These are phyloP conservation scores for Anastatus disparis DNA, from an alignment of 1,140 invertebrate genomes.

Conservation along the genomic window DNA sequence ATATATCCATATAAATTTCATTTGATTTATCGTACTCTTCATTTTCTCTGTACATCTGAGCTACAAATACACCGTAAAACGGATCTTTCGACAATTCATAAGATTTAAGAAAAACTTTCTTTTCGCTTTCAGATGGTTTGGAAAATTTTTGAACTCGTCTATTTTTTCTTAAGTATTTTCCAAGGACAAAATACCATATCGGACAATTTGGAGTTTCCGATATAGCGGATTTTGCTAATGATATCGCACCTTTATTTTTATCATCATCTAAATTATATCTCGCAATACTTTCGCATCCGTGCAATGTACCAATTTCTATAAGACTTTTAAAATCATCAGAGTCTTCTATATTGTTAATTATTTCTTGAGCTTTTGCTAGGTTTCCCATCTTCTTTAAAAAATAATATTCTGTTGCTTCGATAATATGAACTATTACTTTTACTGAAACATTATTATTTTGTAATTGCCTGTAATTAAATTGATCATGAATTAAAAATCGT, in stretches of 20 bases:
- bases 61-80: constrained; percentile 17
- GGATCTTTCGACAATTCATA: constrained; percentile 26
- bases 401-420: not conserved
- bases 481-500: no score
- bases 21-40: not conserved
- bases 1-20: not conserved
- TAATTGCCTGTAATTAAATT: not conserved
- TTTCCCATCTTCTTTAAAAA: not conserved
- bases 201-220: not conserved
- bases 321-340: not conserved
- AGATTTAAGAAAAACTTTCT: no score
- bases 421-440: not conserved
- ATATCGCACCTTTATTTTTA: not conserved
- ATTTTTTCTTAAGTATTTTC: not conserved
- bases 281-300: not conserved
- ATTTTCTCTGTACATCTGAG: not conserved
- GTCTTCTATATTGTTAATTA: not conserved
- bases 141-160: not conserved
- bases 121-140: not conserved
- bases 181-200: no score
- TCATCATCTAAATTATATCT: not conserved
- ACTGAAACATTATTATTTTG: not conserved
- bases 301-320: not conserved
- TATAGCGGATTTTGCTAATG: not conserved
- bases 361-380: not conserved